A percentile compares a stretch with the other conserved stretches of the same genome.
Evolutionary conservation across 2,888 invertebrate species (phyloP).

Genomic region (Nycteola revayana): DNA sequence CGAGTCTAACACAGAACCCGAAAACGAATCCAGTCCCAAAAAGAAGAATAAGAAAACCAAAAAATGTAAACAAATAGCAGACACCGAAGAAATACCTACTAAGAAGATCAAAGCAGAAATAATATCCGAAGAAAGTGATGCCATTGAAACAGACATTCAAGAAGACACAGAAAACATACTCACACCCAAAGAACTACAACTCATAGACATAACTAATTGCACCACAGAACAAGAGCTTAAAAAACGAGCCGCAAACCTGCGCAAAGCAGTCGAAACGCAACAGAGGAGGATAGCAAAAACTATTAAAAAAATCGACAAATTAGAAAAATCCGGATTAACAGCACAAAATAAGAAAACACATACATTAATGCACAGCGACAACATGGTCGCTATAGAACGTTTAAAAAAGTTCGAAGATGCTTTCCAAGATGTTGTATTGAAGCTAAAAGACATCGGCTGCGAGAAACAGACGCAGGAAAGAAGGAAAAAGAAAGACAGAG

Average conservation of each 20-base stretch:
- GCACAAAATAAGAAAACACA: constrained; percentile 58
- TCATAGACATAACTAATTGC: constrained; percentile 60
- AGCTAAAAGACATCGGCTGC: constrained; percentile 33
- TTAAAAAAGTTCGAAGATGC: constrained; percentile 47
- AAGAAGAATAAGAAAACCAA: constrained; percentile 24
- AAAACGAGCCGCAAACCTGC: constrained; percentile 47
- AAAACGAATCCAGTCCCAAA: constrained; percentile 14
- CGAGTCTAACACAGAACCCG: constrained; percentile 4
- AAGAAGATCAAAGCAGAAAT: constrained; percentile 16
- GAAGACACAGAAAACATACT: constrained; percentile 49
- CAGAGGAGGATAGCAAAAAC: constrained; percentile 40
- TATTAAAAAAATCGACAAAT: constrained; percentile 47
- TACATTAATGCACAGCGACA: constrained; percentile 63
- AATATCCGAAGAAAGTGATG: constrained; percentile 58
- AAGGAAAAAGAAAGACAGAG: constrained; percentile 14
- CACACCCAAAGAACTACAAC: constrained; percentile 48
- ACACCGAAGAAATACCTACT: constrained; percentile 11
- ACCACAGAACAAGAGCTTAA: constrained; percentile 48
- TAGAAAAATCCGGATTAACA: constrained; percentile 56
- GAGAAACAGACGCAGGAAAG: constrained; percentile 11
- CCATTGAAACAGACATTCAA: constrained; percentile 57
- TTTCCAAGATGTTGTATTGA: constrained; percentile 40
- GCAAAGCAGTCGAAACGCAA: constrained; percentile 52
- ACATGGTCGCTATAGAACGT: constrained; percentile 46
- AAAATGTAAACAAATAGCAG: constrained; percentile 2